Evolutionary conservation across 1,140 invertebrate species (phyloP).

Genomic region (Apis florea): DNA sequence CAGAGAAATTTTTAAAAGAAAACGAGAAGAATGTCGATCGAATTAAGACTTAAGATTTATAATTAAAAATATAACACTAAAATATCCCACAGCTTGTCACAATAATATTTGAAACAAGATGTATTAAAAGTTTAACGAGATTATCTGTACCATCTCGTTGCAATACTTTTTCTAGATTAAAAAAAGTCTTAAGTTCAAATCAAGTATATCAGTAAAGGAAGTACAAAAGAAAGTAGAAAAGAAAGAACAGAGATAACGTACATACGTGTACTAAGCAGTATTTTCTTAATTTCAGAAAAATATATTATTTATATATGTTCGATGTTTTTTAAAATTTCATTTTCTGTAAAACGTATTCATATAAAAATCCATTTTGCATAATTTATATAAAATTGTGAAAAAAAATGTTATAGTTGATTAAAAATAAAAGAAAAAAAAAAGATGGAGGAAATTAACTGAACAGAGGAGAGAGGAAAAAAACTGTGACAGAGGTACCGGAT

Average conservation of each 20-base stretch:
- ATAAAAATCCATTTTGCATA: background rate
- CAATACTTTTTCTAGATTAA: background rate
- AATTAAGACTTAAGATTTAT: too few relatives aligned
- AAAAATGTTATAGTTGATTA: background rate
- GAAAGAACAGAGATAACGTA: background rate
- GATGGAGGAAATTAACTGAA: background rate
- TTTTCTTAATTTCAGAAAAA: background rate
- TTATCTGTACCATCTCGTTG: background rate
- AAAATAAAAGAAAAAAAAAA: conserved; percentile 19
- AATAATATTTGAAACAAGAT: background rate
- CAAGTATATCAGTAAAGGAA: background rate
- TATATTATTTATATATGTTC: background rate
- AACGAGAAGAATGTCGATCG: background rate
- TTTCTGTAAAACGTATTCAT: background rate
- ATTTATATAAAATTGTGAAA: background rate
- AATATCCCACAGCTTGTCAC: too few relatives aligned
- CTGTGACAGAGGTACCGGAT: conserved; percentile 17
- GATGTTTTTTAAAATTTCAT: background rate
- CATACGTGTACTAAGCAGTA: background rate
- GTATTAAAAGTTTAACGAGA: background rate
- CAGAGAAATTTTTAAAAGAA: too few relatives aligned
- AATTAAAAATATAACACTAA: too few relatives aligned
- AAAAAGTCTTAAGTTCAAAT: too few relatives aligned
- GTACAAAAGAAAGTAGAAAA: background rate
- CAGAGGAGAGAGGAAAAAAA: conserved; percentile 35